Percentiles rank a stretch among this genome's conserved stretches.
Evolutionary conservation across 1,140 invertebrate species (phyloP).

Genomic region (Cyclargus thomasi): DNA sequence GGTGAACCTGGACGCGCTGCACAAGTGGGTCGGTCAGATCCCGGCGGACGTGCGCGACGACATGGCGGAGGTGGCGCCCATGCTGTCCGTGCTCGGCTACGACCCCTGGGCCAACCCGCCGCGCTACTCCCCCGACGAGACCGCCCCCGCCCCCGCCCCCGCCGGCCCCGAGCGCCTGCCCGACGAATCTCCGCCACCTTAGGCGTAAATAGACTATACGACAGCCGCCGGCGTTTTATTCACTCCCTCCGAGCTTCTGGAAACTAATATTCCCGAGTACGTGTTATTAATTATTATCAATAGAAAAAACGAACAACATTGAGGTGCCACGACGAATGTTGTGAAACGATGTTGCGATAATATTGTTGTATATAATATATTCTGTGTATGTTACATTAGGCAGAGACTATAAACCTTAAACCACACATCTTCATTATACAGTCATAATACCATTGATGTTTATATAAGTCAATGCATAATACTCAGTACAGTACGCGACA

Average conservation of each 20-base stretch:
- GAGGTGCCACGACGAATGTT: too few species aligned
- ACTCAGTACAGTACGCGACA: too few species aligned
- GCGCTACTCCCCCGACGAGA: slow-evolving; percentile 82
- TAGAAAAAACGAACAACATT: too few species aligned
- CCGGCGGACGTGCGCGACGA: slow-evolving; percentile 92
- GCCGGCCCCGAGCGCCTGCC: slow-evolving; percentile 4
- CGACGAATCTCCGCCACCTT: slow-evolving; percentile 26
- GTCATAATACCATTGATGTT: too few species aligned
- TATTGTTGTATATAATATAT: too few species aligned
- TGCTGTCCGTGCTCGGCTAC: slow-evolving; percentile 93
- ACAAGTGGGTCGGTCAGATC: slow-evolving; percentile 96
- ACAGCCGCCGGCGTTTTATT: not conserved
- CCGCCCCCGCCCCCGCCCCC: slow-evolving; percentile 13
- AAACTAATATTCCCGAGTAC: too few species aligned
- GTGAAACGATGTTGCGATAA: too few species aligned
- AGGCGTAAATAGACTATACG: slow-evolving; percentile 14
- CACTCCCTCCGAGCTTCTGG: not conserved
- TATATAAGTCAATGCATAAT: too few species aligned
- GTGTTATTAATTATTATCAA: too few species aligned
- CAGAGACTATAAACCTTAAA: too few species aligned
- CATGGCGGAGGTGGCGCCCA: slow-evolving; percentile 94
- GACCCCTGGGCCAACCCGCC: slow-evolving; percentile 96
- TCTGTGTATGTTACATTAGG: too few species aligned
- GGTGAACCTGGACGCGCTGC: slow-evolving; percentile 95
- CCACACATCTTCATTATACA: too few species aligned